A percentile compares a stretch with the other conserved stretches of the same genome.
Evolutionary conservation across 2,888 invertebrate species (phyloP).

Genomic region (Ophioninae sp.): DNA sequence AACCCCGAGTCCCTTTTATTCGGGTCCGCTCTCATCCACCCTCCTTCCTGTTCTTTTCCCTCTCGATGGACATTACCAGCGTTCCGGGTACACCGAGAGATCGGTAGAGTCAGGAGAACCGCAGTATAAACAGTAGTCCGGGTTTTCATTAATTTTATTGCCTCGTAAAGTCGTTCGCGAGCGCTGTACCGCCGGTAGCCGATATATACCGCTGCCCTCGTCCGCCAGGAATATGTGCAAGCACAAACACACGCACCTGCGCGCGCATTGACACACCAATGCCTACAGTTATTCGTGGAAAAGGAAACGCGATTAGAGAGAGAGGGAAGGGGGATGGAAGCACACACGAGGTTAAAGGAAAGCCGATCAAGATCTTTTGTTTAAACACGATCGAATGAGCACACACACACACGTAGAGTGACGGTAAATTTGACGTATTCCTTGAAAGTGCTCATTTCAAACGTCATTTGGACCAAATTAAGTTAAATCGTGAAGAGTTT

Average conservation of each 20-base stretch:
- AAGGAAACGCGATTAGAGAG: too few species aligned
- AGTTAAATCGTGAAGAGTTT: too few species aligned
- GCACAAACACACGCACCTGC: slow-evolving; percentile 11
- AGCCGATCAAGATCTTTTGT: slow-evolving; percentile 10
- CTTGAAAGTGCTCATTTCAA: too few species aligned
- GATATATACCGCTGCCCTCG: slow-evolving; percentile 50
- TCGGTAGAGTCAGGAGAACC: slow-evolving; percentile 38
- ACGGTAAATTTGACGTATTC: too few species aligned
- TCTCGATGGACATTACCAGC: slow-evolving; percentile 37
- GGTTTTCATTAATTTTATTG: slow-evolving; percentile 71
- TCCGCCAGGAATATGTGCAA: slow-evolving; percentile 8
- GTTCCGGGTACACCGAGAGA: slow-evolving; percentile 30
- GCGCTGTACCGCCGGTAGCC: slow-evolving; percentile 56
- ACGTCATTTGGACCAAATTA: too few species aligned
- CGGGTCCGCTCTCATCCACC: slow-evolving; percentile 26
- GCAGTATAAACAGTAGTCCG: slow-evolving; percentile 67
- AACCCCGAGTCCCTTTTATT: slow-evolving; percentile 55
- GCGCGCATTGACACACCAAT: background rate
- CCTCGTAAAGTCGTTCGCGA: slow-evolving; percentile 69
- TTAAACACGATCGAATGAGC: background rate
- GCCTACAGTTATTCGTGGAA: background rate
- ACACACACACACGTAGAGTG: too few species aligned
- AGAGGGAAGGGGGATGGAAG: too few species aligned
- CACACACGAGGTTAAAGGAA: too few species aligned
- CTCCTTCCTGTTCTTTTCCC: slow-evolving; percentile 5